Evolutionary conservation across 1,140 invertebrate genomes (phyloP).

Genomic region (Drosophila sproati): DNA sequence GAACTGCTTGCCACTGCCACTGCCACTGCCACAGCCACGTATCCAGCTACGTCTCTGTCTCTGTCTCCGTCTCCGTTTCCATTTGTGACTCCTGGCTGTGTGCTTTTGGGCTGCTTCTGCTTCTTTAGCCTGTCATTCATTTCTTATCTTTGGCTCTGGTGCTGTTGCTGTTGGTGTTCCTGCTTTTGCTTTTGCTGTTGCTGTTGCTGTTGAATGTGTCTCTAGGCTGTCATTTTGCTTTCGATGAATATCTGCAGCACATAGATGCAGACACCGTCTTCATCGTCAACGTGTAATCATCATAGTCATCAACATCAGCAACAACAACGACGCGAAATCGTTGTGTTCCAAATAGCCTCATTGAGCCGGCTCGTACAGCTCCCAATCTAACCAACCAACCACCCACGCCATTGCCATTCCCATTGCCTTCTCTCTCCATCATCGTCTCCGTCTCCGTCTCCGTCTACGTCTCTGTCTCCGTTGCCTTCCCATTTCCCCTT

Average conservation of each 20-base stretch:
- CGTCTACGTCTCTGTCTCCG: too few species aligned
- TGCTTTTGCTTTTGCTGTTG: background rate
- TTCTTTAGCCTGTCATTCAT: constrained; percentile 74
- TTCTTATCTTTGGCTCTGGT: constrained; percentile 69
- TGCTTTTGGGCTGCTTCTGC: constrained; percentile 6
- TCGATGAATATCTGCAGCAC: constrained; percentile 77
- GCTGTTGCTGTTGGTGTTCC: constrained; percentile 25
- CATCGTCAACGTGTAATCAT: constrained; percentile 79
- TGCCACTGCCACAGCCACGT: too few species aligned
- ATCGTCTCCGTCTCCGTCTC: too few species aligned
- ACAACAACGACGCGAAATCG: constrained; percentile 69
- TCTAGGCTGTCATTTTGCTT: constrained; percentile 84
- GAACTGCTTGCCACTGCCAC: background rate
- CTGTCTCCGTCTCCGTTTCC: background rate
- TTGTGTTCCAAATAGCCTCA: constrained; percentile 78
- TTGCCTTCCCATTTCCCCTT: constrained; percentile 1
- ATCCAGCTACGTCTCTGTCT: background rate
- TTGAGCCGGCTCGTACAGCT: constrained; percentile 48
- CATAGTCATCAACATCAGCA: constrained; percentile 69
- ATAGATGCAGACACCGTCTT: constrained; percentile 54
- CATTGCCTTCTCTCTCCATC: too few species aligned
- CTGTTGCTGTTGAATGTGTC: constrained; percentile 76
- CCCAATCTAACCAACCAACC: background rate
- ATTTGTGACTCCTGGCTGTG: constrained; percentile 41
- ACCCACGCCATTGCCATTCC: background rate